Base-by-base conservation (phyloP, 2,888 invertebrate species). In the Pachliopta kotzebuea region DNA sequence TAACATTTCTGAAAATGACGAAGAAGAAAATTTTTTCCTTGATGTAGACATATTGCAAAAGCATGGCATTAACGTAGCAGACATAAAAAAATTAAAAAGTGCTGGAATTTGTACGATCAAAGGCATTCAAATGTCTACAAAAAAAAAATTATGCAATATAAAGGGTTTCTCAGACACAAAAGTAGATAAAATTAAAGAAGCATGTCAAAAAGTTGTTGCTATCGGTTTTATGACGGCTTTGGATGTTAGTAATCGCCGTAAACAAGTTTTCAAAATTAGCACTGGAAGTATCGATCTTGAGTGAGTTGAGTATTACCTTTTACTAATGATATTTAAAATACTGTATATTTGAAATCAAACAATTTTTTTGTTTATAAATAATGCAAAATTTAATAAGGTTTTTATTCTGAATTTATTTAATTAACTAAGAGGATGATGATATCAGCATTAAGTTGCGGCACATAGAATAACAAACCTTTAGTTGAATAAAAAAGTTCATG, bases 131-230 rank as follows among this genome's bases (percentile, higher is more conserved):
- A 96, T 96, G 96, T 94, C 93, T 2, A 96, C 96, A 17, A 94
- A 93, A 75, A 96, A 95, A 77, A 95, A 94, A 76, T 79, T 96
- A 62, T 93, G 94, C 72, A 93, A 92, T 71, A 94, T 96, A 61
- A 95, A 96, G 88, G 96, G 96, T 7, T 94, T 96, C 75, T 95
- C 95, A 23, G 95, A 96, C 73, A 94, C 94, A 6, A 96, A 96
- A 88, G 95, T 96, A 57, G 95, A 95, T 65, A 95, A 95, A 92
- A 96, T 96, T 66, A 96, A 96, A 85, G 96, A 96, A 85, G 95
- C 94, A 52, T 94, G 95, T 72, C 90, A 92, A 68, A 96, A 96
- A 87, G 80, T 96, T 23, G 85, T 91, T 72, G 89, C 92, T 31
- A 86, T 88, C 67, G 94, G 94, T 17, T 96, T 96, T 80, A 90